A percentile compares a stretch with the other conserved stretches of the same genome.
These are phyloP conservation scores for Temnothorax longispinosus DNA, from an alignment of 1,140 invertebrate genomes.

Conservation along the genomic window DNA sequence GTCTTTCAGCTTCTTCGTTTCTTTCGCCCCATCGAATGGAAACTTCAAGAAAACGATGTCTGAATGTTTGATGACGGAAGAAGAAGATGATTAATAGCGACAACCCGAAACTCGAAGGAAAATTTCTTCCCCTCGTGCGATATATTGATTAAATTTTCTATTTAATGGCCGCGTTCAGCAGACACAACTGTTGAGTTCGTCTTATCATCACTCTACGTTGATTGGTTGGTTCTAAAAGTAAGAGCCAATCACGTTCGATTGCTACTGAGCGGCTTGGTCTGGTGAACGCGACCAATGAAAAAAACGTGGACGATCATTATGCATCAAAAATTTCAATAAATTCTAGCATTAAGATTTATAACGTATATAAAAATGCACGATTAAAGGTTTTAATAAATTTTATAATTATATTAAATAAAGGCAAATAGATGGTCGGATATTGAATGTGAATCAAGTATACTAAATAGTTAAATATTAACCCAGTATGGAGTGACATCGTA, in stretches of 20 bases:
- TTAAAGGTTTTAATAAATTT: neutral
- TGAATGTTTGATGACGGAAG: slow-evolving; percentile 36
- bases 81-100: slow-evolving; percentile 31
- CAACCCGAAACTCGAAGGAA: neutral
- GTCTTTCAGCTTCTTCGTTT: slow-evolving; percentile 50
- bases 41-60: slow-evolving; percentile 45
- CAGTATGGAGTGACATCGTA: neutral
- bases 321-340: neutral
- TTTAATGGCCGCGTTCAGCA: no score
- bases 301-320: neutral
- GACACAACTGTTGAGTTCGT: no score
- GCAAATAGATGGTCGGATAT: no score
- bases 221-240: no score
- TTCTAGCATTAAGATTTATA: neutral
- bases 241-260: no score
- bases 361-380: neutral
- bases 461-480: neutral
- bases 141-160: neutral
- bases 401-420: neutral
- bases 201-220: no score
- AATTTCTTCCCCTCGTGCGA: neutral
- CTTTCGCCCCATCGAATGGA: slow-evolving; percentile 26
- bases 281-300: no score
- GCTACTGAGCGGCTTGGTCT: no score
- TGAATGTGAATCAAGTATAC: neutral